These are phyloP conservation scores for Saccostrea glomerata DNA, from an alignment of 1,140 invertebrate species.

Conservation along the genomic window DNA sequence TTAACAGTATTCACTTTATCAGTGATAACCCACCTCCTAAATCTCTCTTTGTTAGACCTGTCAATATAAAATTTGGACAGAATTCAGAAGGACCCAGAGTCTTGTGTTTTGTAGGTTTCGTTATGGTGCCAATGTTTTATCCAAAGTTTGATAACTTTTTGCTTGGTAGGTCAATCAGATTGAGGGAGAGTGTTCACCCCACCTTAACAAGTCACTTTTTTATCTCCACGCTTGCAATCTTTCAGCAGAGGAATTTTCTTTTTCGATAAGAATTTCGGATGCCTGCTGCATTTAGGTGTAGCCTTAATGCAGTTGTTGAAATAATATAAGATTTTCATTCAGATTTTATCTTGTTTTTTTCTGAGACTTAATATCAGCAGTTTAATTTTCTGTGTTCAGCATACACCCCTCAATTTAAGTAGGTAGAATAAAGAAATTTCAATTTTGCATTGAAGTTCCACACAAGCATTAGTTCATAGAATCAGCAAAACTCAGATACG, in stretches of 20 bases:
- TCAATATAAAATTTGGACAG: background rate
- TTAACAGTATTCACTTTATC: background rate
- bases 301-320: background rate
- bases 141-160: background rate
- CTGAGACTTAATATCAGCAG: too few relatives aligned
- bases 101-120: background rate
- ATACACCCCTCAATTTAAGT: too few relatives aligned
- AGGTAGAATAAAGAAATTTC: too few relatives aligned
- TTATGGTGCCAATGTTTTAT: background rate
- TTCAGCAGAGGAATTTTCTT: background rate
- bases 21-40: background rate
- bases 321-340: background rate
- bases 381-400: too few relatives aligned
- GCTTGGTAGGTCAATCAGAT: background rate
- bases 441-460: too few relatives aligned
- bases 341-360: too few relatives aligned
- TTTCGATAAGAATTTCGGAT: background rate
- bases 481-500: too few relatives aligned
- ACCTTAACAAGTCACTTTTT: background rate
- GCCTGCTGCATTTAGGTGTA: background rate
- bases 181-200: background rate
- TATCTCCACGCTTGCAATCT: background rate
- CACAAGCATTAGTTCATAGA: too few relatives aligned
- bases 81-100: background rate
- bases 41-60: background rate